Percentiles rank a stretch among this genome's conserved stretches.
These are phyloP conservation scores for Gymnoscopelus microlampas DNA, from an alignment of 2,797 vertebrate species.

Conservation along the genomic window DNA sequence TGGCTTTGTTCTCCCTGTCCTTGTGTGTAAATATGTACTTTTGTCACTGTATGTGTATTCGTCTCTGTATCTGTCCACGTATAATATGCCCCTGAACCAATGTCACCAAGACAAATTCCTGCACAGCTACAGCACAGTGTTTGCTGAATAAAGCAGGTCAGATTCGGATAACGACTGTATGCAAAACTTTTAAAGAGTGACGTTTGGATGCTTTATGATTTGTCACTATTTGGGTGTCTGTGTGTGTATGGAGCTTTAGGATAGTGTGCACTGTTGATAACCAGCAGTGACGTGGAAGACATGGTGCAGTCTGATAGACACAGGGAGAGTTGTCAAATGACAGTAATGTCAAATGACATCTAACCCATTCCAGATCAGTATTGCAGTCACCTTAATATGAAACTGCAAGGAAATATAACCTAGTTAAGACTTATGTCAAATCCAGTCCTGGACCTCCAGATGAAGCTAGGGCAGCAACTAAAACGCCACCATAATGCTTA, in stretches of 20 bases:
- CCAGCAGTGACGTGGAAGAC: conserved; percentile 14
- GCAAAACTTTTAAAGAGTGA: too few relatives aligned
- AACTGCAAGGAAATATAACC: background rate
- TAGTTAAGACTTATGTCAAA: background rate
- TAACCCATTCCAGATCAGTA: conserved; percentile 28
- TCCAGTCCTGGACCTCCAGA: background rate
- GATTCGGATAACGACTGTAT: too few relatives aligned
- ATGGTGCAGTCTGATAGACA: conserved; percentile 40
- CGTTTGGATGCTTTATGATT: too few relatives aligned
- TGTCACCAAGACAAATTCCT: too few relatives aligned
- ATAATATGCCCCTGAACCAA: too few relatives aligned
- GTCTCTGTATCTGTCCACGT: too few relatives aligned
- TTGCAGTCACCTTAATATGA: background rate
- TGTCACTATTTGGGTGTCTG: background rate
- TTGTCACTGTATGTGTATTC: too few relatives aligned
- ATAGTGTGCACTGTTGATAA: background rate
- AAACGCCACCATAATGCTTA: conserved; percentile 16
- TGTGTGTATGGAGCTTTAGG: background rate
- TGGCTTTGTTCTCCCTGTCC: too few relatives aligned
- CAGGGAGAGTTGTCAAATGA: conserved; percentile 25
- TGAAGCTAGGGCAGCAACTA: conserved; percentile 17
- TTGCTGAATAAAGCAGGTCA: too few relatives aligned
- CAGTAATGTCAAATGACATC: conserved; percentile 27
- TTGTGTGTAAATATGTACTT: too few relatives aligned
- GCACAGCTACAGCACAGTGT: too few relatives aligned